Base-by-base conservation (phyloP, 1,140 invertebrate species). In the Aphidius gifuensis region DNA sequence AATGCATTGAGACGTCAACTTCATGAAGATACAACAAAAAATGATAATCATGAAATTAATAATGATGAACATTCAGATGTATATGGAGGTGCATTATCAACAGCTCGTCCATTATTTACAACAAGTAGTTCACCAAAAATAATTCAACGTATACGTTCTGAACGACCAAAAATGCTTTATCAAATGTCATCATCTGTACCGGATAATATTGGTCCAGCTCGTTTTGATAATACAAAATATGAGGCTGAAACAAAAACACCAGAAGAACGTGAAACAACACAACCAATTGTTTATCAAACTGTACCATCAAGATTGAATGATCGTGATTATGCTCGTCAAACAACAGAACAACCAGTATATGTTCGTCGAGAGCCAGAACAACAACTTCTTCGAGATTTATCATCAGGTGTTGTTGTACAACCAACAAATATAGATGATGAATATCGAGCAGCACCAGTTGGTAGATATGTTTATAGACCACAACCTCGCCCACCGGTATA, bases 51-150 rank as follows among this genome's bases (percentile, higher is more conserved):
- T 9, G 66, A 71, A 11, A 48, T 62, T 6, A 50, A 38, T 9
- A 83, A 80, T 23, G 85, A 87, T 64, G 88, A 89, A 67, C 83
- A 85, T 9, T 82, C 83, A 5, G 87, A 88, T 66, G 83, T 88
- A 7, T 88, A 89, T 65, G 83, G 85, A 43, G 84, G 85, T 56
- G 84, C 86, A 38, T 69, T 86, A 32, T 85, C 85, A 3, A 86
- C 86, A 43, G 81, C 85, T 9, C 73, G 86, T 48, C 86, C 87
- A 11, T 73, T 89, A 9, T 88, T 89, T 66, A 90, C 86, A 3
- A 89, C 87, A 0, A 84, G 83, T 7, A 82, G 78, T 3, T 74
- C 80, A 23, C 74, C 83, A 1, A 69, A 79, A 42, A 66, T 81
- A 16, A 57, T 81, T 9, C 73, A 78, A 39, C 69, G 80, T 42